phyloP scores from a whole-genome alignment of 1,140 invertebrate genomes.

The Heterodera schachtii region DNA sequence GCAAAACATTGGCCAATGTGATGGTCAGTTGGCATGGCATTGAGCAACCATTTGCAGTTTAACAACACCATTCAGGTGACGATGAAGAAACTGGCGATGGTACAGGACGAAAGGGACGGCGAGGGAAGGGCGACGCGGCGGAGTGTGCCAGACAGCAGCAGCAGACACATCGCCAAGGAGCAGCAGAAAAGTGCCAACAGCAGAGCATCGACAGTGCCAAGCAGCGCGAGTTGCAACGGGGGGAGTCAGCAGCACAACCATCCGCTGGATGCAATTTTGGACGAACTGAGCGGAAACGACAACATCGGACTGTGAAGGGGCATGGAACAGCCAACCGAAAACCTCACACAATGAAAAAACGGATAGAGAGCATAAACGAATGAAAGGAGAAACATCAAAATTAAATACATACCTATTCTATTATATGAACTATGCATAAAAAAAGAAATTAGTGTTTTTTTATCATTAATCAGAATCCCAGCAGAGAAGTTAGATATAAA shows the following conservation, averaged over 20 bases:
- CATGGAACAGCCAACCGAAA: no score
- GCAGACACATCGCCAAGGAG: slow-evolving; percentile 22
- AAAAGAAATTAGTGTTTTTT: no score
- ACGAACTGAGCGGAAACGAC: slow-evolving; percentile 34
- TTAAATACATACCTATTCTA: no score
- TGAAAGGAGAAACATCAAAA: neutral
- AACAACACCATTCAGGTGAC: slow-evolving; percentile 54
- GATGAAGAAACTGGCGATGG: slow-evolving; percentile 65
- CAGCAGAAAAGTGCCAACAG: slow-evolving; percentile 14
- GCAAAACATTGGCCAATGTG: slow-evolving; percentile 60
- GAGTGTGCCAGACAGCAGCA: slow-evolving; percentile 18
- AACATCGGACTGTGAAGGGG: no score
- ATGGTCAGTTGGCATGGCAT: slow-evolving; percentile 24
- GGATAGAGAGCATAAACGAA: neutral
- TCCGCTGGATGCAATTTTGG: slow-evolving; percentile 35
- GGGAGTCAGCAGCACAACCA: slow-evolving; percentile 11
- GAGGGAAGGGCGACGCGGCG: slow-evolving; percentile 3
- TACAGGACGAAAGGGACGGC: slow-evolving; percentile 54
- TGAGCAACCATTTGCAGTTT: slow-evolving; percentile 16
- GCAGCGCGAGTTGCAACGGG: neutral
- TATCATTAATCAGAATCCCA: no score
- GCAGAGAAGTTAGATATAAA: no score
- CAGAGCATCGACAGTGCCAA: neutral
- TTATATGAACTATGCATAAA: no score
- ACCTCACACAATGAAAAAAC: no score